Conservation (phyloP, 2,797 vertebrate genomes). For the Hemibagrus guttatus region DNA sequence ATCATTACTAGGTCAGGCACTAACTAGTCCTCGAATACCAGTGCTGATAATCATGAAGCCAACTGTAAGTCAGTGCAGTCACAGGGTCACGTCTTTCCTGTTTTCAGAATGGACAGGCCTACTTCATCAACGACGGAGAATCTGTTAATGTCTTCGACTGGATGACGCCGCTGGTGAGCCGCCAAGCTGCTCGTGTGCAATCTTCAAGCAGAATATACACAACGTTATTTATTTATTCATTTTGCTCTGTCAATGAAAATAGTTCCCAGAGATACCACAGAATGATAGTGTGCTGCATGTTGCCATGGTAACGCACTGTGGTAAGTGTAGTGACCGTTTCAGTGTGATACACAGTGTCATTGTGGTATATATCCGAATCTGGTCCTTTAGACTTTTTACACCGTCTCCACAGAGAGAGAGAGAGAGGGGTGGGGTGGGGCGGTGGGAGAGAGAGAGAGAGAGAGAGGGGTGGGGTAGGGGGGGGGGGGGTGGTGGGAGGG, state of each 20-base stretch:
- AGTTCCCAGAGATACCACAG: background rate
- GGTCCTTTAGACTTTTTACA: too few species aligned
- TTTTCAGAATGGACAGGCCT: constrained; percentile 87
- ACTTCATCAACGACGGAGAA: constrained; percentile 92
- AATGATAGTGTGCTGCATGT: background rate
- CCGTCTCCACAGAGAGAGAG: too few species aligned
- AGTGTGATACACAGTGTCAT: too few species aligned
- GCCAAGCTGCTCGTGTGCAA: background rate
- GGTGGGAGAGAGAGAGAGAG: too few species aligned
- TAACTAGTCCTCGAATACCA: background rate
- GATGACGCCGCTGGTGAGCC: constrained; percentile 86
- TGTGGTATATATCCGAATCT: too few species aligned
- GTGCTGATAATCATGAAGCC: background rate
- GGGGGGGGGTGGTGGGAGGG: too few species aligned
- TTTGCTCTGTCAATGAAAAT: background rate
- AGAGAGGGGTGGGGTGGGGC: too few species aligned
- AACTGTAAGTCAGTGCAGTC: too few species aligned
- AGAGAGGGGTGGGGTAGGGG: too few species aligned
- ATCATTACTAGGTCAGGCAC: too few species aligned
- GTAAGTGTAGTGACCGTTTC: background rate
- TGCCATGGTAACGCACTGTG: background rate
- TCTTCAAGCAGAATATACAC: too few species aligned
- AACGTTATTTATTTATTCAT: too few species aligned
- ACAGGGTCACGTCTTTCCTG: background rate
- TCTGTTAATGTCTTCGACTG: constrained; percentile 90